These are phyloP conservation scores for Melanotaenia trifasciata DNA, from an alignment of 2,797 vertebrate genomes.

Conservation along the genomic window DNA sequence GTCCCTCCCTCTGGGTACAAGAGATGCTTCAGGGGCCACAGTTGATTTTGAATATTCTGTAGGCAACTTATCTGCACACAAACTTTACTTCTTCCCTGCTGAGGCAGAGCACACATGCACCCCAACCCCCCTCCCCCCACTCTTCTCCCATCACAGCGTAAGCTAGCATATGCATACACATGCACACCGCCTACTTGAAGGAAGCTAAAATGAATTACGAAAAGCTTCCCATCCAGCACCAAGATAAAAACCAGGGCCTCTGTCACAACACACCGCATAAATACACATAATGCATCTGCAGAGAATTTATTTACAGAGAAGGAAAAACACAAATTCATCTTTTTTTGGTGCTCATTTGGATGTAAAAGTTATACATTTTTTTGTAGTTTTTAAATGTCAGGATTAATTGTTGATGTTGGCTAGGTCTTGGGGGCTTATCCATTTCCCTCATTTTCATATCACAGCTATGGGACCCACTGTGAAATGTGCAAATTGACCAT, in stretches of 20 bases:
- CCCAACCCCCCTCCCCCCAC: not conserved
- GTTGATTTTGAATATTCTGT: constrained; percentile 79
- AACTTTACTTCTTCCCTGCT: constrained; percentile 61
- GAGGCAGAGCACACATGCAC: constrained; percentile 32
- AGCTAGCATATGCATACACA: not conserved
- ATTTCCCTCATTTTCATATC: constrained; percentile 83
- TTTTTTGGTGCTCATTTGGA: constrained; percentile 58
- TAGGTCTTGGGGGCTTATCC: constrained; percentile 77
- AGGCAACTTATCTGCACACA: constrained; percentile 66
- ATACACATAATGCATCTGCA: constrained; percentile 39
- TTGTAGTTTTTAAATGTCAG: constrained; percentile 68
- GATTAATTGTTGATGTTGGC: constrained; percentile 78
- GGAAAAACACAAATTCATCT: constrained; percentile 28
- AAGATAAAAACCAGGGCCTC: constrained; percentile 55
- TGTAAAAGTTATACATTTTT: constrained; percentile 57
- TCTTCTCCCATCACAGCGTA: not conserved
- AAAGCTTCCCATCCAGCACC: constrained; percentile 36
- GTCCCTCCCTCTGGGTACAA: constrained; percentile 55
- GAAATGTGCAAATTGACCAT: constrained; percentile 82
- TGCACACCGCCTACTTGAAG: constrained; percentile 46
- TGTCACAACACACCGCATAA: constrained; percentile 56
- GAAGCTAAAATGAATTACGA: constrained; percentile 57
- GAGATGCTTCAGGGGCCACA: constrained; percentile 67
- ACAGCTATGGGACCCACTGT: constrained; percentile 71
- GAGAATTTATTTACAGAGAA: constrained; percentile 54